These are phyloP conservation scores for Ceyx cyanopectus DNA, from an alignment of 2,113 vertebrate species.

Conservation along the genomic window DNA sequence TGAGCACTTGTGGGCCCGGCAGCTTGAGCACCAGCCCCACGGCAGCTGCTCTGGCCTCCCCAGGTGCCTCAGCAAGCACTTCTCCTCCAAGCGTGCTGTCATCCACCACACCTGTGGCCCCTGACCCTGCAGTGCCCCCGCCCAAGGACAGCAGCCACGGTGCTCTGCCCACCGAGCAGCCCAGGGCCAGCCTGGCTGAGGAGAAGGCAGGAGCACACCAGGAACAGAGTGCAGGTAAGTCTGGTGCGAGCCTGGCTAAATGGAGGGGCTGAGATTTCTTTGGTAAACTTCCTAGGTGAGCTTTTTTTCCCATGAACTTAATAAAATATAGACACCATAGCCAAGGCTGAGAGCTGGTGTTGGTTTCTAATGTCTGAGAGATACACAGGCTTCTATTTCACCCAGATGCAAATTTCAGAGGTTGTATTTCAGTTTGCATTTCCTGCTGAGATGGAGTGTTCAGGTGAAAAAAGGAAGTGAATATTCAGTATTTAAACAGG, in stretches of 20 bases:
- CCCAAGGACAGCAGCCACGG: slow-evolving; percentile 60
- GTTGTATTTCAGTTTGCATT: neutral
- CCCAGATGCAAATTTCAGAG: accelerated
- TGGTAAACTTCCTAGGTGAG: too few species aligned
- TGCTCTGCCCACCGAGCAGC: slow-evolving; percentile 44
- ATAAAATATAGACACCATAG: accelerated
- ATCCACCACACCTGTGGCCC: slow-evolving; percentile 37
- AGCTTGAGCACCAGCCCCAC: neutral
- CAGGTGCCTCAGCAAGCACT: slow-evolving; percentile 54
- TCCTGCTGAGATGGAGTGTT: neutral
- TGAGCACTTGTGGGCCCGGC: slow-evolving; percentile 67
- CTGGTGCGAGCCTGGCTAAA: accelerated
- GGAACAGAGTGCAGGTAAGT: slow-evolving; percentile 79
- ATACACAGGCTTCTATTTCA: accelerated
- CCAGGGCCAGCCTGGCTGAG: slow-evolving; percentile 39
- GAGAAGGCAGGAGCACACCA: slow-evolving; percentile 67
- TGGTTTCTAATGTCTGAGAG: neutral
- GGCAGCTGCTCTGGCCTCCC: slow-evolving; percentile 50
- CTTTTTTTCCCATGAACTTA: accelerated
- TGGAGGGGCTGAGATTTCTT: neutral
- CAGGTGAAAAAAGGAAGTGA: neutral
- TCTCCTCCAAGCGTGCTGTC: slow-evolving; percentile 37
- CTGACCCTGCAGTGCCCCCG: slow-evolving; percentile 44
- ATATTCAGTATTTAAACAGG: neutral
- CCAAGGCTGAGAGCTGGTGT: accelerated